Percentiles rank a stretch among this genome's conserved stretches.
Conservation (phyloP, 1,140 invertebrate species). For the Drosophila ohnishii region DNA sequence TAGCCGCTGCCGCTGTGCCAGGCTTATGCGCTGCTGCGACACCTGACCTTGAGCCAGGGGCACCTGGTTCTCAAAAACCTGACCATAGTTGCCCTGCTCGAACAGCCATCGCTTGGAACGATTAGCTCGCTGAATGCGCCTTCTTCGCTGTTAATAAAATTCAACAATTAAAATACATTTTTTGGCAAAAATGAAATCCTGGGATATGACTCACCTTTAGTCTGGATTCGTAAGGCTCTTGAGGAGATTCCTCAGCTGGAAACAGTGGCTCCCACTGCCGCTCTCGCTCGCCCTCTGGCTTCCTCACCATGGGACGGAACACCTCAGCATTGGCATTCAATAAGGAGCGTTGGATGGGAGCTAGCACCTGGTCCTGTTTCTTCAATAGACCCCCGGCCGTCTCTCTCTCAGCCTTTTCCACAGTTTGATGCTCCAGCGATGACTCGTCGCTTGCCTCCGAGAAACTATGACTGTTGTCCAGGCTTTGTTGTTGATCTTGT, state of each 20-base stretch:
- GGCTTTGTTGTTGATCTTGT: background rate
- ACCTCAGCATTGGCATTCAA: slow-evolving; percentile 9
- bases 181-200: background rate
- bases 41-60: background rate
- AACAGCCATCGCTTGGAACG: background rate
- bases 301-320: background rate
- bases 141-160: slow-evolving; percentile 1
- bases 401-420: background rate
- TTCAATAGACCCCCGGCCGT: background rate
- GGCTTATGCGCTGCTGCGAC: background rate
- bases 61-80: background rate
- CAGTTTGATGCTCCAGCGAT: background rate
- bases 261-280: background rate
- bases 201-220: slow-evolving; percentile 8
- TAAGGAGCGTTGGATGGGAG: background rate
- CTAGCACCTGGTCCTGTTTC: background rate
- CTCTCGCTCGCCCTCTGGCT: background rate
- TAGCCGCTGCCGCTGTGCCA: background rate
- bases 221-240: background rate
- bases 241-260: background rate
- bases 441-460: background rate
- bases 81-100: background rate
- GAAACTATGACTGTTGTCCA: background rate
- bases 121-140: slow-evolving; percentile 15
- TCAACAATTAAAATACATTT: background rate